Evolutionary conservation across 2,113 vertebrate genomes (phyloP), one percentile per base, ranked within the genome.

Genomic region (Manacus vitellinus): DNA sequence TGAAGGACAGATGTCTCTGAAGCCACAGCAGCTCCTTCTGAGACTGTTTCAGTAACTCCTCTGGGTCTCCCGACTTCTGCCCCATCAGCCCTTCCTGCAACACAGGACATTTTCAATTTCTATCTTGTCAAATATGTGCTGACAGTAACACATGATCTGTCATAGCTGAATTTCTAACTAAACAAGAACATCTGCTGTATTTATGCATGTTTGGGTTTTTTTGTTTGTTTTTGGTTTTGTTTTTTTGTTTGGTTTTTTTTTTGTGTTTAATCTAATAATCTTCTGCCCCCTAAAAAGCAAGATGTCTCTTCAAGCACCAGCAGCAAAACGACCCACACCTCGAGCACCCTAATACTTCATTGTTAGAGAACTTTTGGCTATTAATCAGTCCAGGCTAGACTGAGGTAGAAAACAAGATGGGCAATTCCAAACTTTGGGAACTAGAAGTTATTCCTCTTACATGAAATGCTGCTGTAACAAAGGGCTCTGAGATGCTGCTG

Each of bases 11-110:
- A 47, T 97, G 97, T 54, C 97, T 98, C 96, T 98, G 98, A 56
- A 97, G 98, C 96, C 97, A 97, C 62, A 96, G 77, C 54, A 96
- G 94, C 46, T 98, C 98, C 63, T 80, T 95, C 95, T 98, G 98
- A 52, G 98, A 94, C 35, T 95, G 97, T 71, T 96, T 98, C 73
- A 98, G 96, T 77, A 98, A 84, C 93, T 97, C 93, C 82, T 98
- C 98, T 14, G 86, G 79, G 73, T 96, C 65, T 8, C 95, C 97
- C 39, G 97, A 96, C 96, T 95, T 97, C 93, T 97, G 98, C 94
- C 97, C 96, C 74, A 97, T 95, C 96, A 98, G 96, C 67, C 96
- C 97, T 74, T 97, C 97, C 98, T 98, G 89, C 15, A 70, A 8
- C 10, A 81, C 62, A 76, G 49, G 62, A 47, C 9, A 46, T 14